Base-by-base conservation (phyloP, 2,888 invertebrate species). In the Priocnemis perturbator region DNA sequence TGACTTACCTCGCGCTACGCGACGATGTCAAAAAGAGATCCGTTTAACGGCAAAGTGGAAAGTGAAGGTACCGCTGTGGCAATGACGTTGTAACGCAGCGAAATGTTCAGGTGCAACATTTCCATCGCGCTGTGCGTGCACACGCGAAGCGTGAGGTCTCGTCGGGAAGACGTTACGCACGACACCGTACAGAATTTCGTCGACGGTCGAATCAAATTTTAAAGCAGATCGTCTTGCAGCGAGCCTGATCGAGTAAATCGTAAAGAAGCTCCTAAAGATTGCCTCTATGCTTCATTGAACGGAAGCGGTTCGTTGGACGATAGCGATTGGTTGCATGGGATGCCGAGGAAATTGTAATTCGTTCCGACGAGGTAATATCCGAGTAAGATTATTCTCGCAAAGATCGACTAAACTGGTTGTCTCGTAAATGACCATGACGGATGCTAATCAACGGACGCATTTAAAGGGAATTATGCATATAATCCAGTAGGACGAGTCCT, bases 11-110 rank as follows among this genome's bases (percentile, higher is more conserved):
- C 20, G 23, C 15, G 2, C 26, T 26, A 47, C 20, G 57, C 45
- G 60, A 45, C 19, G 58, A 74, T 70, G 74, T 71, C 81, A 65
- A 79, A 79, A 68, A 72, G 37, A 37, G 69, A 75, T 75, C 65
- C 55, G 71, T 69, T 79, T 78, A 80, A 74, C 80, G 76, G 82
- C 69, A 80, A 81, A 85, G 83, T 83, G 85, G 83, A 88, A 88
- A 88, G 88, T 87, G 88, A 88, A 87, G 87, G 88, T 85, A 81
- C 82, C 47, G 64, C 68, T 73, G 71, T 83, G 81, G 83, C 83
- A 85, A 85, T 85, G 84, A 83, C 82, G 85, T 83, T 78, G 77
- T 66, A 62, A 37, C 60, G 75, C 68, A 72, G 74, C 62, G 69
- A 76, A 78, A 69, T 75, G 78, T 77, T 81, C 78, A 78, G 79